These are phyloP conservation scores for Yponomeuta malinellus DNA, from an alignment of 2,888 invertebrate species.

Conservation along the genomic window DNA sequence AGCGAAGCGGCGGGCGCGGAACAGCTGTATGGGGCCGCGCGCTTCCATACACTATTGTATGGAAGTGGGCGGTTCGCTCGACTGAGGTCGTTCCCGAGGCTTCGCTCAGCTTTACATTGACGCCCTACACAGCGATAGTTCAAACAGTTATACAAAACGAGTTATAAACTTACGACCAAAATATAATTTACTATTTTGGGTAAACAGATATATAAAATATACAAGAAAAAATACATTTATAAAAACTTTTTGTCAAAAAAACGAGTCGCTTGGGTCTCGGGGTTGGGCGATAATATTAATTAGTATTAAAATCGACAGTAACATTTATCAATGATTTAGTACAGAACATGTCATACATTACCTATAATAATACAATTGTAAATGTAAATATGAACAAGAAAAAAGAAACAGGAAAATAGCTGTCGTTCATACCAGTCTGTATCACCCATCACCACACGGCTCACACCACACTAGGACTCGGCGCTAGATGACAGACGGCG, in stretches of 20 bases:
- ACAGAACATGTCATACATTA: not conserved
- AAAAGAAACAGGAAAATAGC: not conserved
- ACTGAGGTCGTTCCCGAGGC: not conserved
- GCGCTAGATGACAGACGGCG: slow-evolving; percentile 17
- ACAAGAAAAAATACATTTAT: not conserved
- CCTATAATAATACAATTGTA: not conserved
- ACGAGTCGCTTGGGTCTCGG: not conserved
- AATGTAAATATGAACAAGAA: not conserved
- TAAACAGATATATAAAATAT: slow-evolving; percentile 12
- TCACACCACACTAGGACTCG: slow-evolving; percentile 25
- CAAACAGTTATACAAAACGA: not conserved
- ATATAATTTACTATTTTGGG: not conserved
- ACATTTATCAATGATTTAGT: not conserved
- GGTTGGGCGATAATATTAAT: too few relatives aligned
- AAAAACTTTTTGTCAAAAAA: not conserved
- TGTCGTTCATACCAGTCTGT: not conserved
- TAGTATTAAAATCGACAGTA: not conserved
- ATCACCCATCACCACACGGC: slow-evolving; percentile 4
- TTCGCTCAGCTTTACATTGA: not conserved
- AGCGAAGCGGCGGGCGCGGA: not conserved
- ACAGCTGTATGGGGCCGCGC: not conserved
- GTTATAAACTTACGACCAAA: not conserved
- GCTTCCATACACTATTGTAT: too few relatives aligned
- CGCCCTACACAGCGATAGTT: not conserved
- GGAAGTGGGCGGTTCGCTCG: too few relatives aligned